Percentiles rank a stretch among this genome's conserved stretches.
Evolutionary conservation across 1,140 invertebrate genomes (phyloP).

Genomic region (Megalonaias nervosa): DNA sequence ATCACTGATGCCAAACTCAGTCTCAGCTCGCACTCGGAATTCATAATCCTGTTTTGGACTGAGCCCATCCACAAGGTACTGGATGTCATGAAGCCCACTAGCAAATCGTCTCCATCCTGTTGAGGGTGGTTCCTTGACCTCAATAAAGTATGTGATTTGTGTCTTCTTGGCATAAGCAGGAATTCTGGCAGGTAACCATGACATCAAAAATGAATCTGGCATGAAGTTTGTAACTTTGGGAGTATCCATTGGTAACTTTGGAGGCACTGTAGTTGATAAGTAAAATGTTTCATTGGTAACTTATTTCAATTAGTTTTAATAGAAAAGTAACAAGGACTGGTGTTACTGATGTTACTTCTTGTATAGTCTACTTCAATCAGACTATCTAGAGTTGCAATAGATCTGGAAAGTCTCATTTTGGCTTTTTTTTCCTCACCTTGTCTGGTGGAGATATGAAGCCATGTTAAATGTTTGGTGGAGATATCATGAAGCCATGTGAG

Average conservation of each 20-base stretch:
- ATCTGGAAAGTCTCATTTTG: too few species aligned
- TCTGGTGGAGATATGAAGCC: too few species aligned
- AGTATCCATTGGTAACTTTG: constrained; percentile 79
- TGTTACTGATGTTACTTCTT: too few species aligned
- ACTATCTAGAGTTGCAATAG: too few species aligned
- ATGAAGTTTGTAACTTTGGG: constrained; percentile 92
- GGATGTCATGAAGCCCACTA: constrained; percentile 40
- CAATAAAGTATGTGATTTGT: constrained; percentile 62
- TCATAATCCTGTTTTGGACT: constrained; percentile 93
- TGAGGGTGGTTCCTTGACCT: constrained; percentile 48
- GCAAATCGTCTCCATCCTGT: constrained; percentile 39
- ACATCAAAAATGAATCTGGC: constrained; percentile 84
- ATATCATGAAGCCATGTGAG: too few species aligned
- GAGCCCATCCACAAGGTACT: constrained; percentile 43
- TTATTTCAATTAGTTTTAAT: too few species aligned
- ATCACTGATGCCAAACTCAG: constrained; percentile 77
- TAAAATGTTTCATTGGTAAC: neutral
- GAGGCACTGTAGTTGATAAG: constrained; percentile 79
- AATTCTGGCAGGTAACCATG: constrained; percentile 89
- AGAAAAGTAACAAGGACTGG: too few species aligned
- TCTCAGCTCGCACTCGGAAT: constrained; percentile 95
- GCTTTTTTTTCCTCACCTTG: too few species aligned
- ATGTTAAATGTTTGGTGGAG: too few species aligned
- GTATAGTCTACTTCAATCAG: too few species aligned
- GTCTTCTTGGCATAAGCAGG: constrained; percentile 64